A percentile compares a stretch with the other conserved stretches of the same genome.
Evolutionary conservation across 1,140 invertebrate genomes (phyloP).

Genomic region (Mactra quadrangularis): DNA sequence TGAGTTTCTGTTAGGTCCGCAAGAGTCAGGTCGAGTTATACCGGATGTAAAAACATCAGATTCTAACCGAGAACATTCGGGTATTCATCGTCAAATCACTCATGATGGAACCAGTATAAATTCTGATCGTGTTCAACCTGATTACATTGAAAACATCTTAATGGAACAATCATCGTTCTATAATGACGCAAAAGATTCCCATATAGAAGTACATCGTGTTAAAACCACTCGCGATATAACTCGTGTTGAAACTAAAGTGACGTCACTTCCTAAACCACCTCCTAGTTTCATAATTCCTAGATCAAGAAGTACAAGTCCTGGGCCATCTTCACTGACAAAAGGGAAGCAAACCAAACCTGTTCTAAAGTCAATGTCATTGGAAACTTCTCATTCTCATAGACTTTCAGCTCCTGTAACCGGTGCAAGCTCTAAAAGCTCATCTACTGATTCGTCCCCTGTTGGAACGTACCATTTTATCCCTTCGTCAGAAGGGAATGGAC

Average conservation of each 20-base stretch:
- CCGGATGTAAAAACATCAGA: slow-evolving; percentile 37
- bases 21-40: not conserved
- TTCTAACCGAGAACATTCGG: slow-evolving; percentile 23
- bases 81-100: slow-evolving; percentile 14
- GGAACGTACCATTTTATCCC: slow-evolving; percentile 19
- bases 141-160: slow-evolving; percentile 53
- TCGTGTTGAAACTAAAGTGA: slow-evolving; percentile 13
- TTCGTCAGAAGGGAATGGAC: not conserved
- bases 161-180: slow-evolving; percentile 58
- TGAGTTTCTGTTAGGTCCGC: slow-evolving; percentile 57
- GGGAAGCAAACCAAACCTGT: slow-evolving; percentile 35
- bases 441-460: slow-evolving; percentile 31
- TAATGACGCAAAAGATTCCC: slow-evolving; percentile 46
- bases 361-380: slow-evolving; percentile 38
- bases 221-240: slow-evolving; percentile 63
- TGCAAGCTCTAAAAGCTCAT: slow-evolving; percentile 17
- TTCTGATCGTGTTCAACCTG: slow-evolving; percentile 17
- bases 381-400: slow-evolving; percentile 48
- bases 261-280: slow-evolving; percentile 58
- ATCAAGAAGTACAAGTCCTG: slow-evolving; percentile 41
- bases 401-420: slow-evolving; percentile 39
- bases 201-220: slow-evolving; percentile 39
- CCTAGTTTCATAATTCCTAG: slow-evolving; percentile 67
- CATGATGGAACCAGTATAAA: slow-evolving; percentile 34
- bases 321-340: slow-evolving; percentile 25